Base-by-base conservation (phyloP, 2,113 vertebrate genomes). In the Triplophysa tibetana region DNA sequence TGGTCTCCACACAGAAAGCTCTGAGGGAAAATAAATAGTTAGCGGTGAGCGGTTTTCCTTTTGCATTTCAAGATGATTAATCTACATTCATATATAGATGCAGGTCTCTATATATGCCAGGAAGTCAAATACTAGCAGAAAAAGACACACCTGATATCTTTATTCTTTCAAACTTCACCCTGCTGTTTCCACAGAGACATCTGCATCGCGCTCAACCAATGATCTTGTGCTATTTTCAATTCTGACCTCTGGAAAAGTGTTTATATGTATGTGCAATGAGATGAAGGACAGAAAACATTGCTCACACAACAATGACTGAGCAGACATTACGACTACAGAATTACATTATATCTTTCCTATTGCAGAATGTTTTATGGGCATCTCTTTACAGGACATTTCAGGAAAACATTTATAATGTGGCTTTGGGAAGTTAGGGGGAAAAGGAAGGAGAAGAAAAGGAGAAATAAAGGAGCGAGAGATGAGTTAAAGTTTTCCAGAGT, bases 1-100 rank as follows among this genome's bases (percentile, higher is more conserved):
- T 81, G 16, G 2, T 17, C 24, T 52, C 21, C 21, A 58, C 16
- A 19, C 26, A 54, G 19, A 76, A 65, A 24, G 19, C 19, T 79
- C 41, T 85, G 89, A 93, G 91, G 58, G 89, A 90, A 93, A 92
- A 93, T 93, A 93, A 93, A 92, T 81, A 70, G 72, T 75, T 67
- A 83, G 83, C 79, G 81, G 70, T 88, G 85, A 88, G 88, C 24
- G 14, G 63, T 56, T 72, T 64, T 75, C 73, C 61, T 77, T 43
- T 85, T 84, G 84, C 85, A 89, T 87, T 85, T 77, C 77, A 21
- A 75, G 45, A 17, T 70, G 62, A 81, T 69, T 60, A 68, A 87
- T 78, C 82, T 85, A 83, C 50, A 78, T 80, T 43, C 92, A 93
- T 91, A 93, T 93, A 93, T 93, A 93, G 92, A 92, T 78, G 83